Percentiles rank a stretch among this genome's conserved stretches.
Evolutionary conservation across 2,797 vertebrate genomes (phyloP).

Genomic region (Onychomys arenicola): DNA sequence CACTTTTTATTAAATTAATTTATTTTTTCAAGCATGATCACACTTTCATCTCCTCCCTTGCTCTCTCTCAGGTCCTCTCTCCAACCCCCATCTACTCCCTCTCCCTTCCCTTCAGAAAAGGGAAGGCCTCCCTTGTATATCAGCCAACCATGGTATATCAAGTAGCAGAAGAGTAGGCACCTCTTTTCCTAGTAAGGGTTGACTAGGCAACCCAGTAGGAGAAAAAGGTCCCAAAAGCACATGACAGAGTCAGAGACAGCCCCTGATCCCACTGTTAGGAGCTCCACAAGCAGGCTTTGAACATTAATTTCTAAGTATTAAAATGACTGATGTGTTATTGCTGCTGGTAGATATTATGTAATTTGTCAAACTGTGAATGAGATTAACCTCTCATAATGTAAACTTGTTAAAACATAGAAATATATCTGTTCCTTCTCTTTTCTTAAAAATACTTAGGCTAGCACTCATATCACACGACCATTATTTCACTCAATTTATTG

Average conservation of each 20-base stretch:
- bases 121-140: not conserved
- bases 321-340: not conserved
- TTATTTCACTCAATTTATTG: not conserved
- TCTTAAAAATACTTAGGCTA: conserved; percentile 20
- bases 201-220: not conserved
- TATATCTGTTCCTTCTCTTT: not conserved
- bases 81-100: not conserved
- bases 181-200: not conserved
- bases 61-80: not conserved
- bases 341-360: not conserved
- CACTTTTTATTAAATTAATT: not conserved
- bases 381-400: not conserved
- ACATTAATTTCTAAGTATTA: not conserved
- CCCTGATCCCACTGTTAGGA: not conserved
- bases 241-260: not conserved
- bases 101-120: not conserved
- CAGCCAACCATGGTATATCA: not conserved
- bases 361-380: conserved; percentile 24
- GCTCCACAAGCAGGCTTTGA: not conserved
- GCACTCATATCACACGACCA: not conserved
- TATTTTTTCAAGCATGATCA: not conserved
- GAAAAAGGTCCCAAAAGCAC: not conserved
- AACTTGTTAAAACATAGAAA: conserved; percentile 7
- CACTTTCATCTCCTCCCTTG: not conserved
- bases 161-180: not conserved